Base-by-base conservation (phyloP, 2,113 vertebrate species). In the Amazona vittata region DNA sequence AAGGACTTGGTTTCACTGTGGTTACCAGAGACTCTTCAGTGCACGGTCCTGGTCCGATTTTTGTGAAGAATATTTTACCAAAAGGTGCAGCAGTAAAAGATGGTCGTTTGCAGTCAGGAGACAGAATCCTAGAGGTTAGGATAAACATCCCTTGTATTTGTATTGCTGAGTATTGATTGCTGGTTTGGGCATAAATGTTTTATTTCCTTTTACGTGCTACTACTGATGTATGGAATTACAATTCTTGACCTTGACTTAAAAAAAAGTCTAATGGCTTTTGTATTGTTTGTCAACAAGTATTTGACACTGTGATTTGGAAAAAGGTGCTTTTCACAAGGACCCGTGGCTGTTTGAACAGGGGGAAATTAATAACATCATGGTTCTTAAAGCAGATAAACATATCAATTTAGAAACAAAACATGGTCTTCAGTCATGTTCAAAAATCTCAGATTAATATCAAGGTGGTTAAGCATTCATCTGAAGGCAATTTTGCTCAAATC, bases 1-100 rank as follows among this genome's bases (percentile, higher is more conserved):
- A 99, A 95, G 99, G 99, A 67, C 98, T 99, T 86, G 99, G 99
- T 53, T 99, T 99, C 94, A 99, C 99, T 6, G 99, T 99, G 13
- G 99, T 99, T 84, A 99, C 99, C 84, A 99, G 99, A 98, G 99
- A 99, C 83, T 99, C 99, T 65, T 99, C 99, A 44, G 97, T 99
- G 16, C 99, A 99, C 4, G 99, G 99, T 26, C 99, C 98, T 6
- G 99, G 99, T 47, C 99, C 99, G 2, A 99, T 99, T 96, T 98
- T 99, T 41, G 99, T 99, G 79, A 99, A 99, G 97, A 99, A 99
- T 95, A 99, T 99, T 97, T 98, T 99, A 37, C 98, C 99, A 28
- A 99, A 99, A 62, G 99, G 99, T 93, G 99, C 99, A 67, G 99
- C 99, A 59, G 96, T 99, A 85, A 99, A 99, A 97, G 99, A 99